Percentiles rank a stretch among this genome's conserved stretches.
Evolutionary conservation across 2,888 invertebrate species (phyloP).

Genomic region (Leucophora obtusa): DNA sequence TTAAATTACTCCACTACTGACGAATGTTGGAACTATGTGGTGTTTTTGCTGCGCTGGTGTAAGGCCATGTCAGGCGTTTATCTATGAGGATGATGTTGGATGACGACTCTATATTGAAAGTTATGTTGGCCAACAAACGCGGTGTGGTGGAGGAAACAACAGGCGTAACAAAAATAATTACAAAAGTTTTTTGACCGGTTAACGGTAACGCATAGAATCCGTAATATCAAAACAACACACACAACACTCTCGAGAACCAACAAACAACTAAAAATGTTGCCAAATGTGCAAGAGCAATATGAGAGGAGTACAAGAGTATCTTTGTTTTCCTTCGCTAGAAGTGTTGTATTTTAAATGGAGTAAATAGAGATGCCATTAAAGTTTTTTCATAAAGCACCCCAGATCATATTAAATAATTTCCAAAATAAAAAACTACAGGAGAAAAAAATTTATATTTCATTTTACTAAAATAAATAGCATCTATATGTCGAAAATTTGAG

Average conservation of each 20-base stretch:
- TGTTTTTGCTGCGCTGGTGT: not conserved
- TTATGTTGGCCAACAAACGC: constrained; percentile 21
- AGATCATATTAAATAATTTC: not conserved
- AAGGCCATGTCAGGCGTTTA: not conserved
- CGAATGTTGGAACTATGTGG: constrained; percentile 16
- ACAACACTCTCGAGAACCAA: constrained; percentile 56
- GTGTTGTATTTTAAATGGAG: constrained; percentile 52
- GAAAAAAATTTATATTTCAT: no score
- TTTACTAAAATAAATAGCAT: no score
- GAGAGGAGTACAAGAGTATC: constrained; percentile 27
- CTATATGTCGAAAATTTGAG: no score
- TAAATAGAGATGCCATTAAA: constrained; percentile 4
- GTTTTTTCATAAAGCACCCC: not conserved
- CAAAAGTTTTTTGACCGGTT: constrained; percentile 66
- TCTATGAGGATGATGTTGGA: constrained; percentile 33
- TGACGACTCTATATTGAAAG: constrained; percentile 8
- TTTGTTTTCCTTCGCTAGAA: constrained; percentile 2
- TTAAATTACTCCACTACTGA: not conserved
- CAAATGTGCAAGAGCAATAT: constrained; percentile 44
- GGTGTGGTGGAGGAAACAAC: constrained; percentile 31
- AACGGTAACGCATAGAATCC: constrained; percentile 48
- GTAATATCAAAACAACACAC: constrained; percentile 53
- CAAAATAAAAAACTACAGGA: not conserved
- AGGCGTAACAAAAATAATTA: constrained; percentile 54
- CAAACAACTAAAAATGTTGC: constrained; percentile 64